Percentiles rank a stretch among this genome's conserved stretches.
Evolutionary conservation across 2,888 invertebrate genomes (phyloP).

Genomic region (Rhimphoctona megacephalus): DNA sequence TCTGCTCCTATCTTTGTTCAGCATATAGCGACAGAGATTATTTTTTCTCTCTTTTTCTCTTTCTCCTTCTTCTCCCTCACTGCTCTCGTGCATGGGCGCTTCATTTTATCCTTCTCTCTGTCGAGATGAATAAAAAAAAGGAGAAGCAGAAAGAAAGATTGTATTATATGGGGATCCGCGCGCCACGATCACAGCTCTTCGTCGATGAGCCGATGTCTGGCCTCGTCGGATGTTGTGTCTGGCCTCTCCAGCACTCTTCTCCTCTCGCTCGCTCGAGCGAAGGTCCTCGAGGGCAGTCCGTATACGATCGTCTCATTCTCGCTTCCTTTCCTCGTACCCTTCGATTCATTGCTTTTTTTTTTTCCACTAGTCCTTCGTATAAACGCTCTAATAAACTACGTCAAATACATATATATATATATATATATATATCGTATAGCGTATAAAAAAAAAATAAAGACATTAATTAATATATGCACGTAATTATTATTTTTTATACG

Average conservation of each 20-base stretch:
- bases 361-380: slow-evolving; percentile 27
- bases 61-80: slow-evolving; percentile 23
- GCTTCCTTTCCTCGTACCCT: slow-evolving; percentile 6
- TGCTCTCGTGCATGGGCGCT: slow-evolving; percentile 5
- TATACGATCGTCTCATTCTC: slow-evolving; percentile 29
- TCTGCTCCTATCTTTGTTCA: slow-evolving; percentile 39
- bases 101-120: slow-evolving; percentile 36
- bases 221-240: slow-evolving; percentile 75
- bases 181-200: slow-evolving; percentile 61
- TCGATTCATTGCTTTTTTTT: slow-evolving; percentile 31
- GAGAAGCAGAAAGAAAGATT: slow-evolving; percentile 25
- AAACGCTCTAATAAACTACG: neutral
- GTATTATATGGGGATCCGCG: slow-evolving; percentile 57
- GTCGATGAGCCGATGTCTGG: slow-evolving; percentile 70
- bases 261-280: slow-evolving; percentile 59
- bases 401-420: neutral
- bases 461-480: too few species aligned
- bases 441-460: neutral
- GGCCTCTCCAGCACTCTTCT: slow-evolving; percentile 56
- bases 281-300: slow-evolving; percentile 69
- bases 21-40: slow-evolving; percentile 16
- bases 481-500: neutral
- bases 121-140: slow-evolving; percentile 22
- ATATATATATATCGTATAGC: too few species aligned
- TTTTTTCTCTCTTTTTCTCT: slow-evolving; percentile 13